Evolutionary conservation across 2,888 invertebrate species (phyloP), one percentile per base, ranked within the genome.

Genomic region (Chrysolina americana): DNA sequence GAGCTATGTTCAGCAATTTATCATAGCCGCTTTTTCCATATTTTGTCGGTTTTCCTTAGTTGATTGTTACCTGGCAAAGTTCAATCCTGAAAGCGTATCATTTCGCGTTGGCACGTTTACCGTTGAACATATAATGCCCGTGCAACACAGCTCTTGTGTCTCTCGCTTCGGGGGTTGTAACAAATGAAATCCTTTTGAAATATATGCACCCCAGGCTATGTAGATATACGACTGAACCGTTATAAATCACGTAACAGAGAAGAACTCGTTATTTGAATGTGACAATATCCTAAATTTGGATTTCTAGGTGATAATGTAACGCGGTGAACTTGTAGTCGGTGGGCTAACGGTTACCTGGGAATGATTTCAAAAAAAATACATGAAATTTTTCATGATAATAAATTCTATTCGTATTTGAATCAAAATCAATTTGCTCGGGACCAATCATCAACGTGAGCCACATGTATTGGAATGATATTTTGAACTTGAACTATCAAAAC

Each of bases 171-270:
- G 66, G 70, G 66, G 50, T 47, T 77, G 79, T 81, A 83, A 81
- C 81, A 80, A 82, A 82, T 81, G 81, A 80, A 80, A 77, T 77
- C 80, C 80, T 79, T 74, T 70, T 82, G 80, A 83, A 84, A 83
- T 82, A 79, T 82, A 85, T 85, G 82, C 85, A 85, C 85, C 83
- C 83, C 81, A 75, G 78, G 77, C 73, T 75, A 76, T 77, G 77
- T 76, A 78, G 78, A 82, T 82, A 79, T 82, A 83, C 76, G 80
- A 71, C 76, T 78, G 74, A 73, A 78, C 81, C 75, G 81, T 83
- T 83, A 86, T 86, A 86, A 86, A 86, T 86, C 86, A 86, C 83
- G 82, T 84, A 84, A 85, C 84, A 82, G 83, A 83, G 83, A 81
- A 79, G 76, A 80, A 83, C 81, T 81, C 85, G 83, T 85, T 85